Conservation (phyloP, 92 coral and sea anemone species). For the Isaurus tuberculatus region DNA sequence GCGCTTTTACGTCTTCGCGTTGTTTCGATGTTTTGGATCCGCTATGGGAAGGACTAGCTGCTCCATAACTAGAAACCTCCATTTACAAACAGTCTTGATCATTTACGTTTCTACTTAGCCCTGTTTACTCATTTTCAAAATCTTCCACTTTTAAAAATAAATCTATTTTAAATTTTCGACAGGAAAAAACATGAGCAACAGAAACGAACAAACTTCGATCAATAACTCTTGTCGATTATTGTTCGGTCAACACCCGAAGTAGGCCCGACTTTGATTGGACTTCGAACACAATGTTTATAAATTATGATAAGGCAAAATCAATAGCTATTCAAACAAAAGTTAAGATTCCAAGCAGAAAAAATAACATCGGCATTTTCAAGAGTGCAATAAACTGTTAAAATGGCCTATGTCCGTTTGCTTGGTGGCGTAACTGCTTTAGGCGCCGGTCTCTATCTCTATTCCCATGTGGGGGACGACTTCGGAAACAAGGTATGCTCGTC, state of each 20-base stretch:
- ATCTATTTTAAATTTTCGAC: neutral
- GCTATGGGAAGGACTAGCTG: neutral
- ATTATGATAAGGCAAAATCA: too few species aligned
- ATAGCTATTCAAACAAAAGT: too few species aligned
- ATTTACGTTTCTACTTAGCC: neutral
- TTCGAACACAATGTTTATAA: too few species aligned
- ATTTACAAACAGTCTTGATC: neutral
- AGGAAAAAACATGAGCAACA: neutral
- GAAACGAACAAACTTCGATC: neutral
- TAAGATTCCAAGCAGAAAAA: too few species aligned
- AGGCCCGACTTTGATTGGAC: too few species aligned
- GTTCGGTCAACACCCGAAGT: slow-evolving; percentile 7
- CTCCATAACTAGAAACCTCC: slow-evolving; percentile 42
- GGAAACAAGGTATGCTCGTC: too few species aligned
- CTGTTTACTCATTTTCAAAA: neutral
- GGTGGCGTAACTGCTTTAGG: too few species aligned
- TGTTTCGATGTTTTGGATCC: slow-evolving; percentile 18
- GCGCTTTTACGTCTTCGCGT: neutral
- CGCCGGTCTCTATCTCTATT: too few species aligned
- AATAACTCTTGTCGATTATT: neutral
- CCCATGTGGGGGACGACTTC: too few species aligned
- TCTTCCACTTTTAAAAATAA: neutral
- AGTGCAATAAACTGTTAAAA: too few species aligned
- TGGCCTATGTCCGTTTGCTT: too few species aligned
- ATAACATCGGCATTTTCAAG: too few species aligned